These are phyloP conservation scores for Bufo gargarizans DNA, from an alignment of 2,113 vertebrate genomes.

Conservation along the genomic window DNA sequence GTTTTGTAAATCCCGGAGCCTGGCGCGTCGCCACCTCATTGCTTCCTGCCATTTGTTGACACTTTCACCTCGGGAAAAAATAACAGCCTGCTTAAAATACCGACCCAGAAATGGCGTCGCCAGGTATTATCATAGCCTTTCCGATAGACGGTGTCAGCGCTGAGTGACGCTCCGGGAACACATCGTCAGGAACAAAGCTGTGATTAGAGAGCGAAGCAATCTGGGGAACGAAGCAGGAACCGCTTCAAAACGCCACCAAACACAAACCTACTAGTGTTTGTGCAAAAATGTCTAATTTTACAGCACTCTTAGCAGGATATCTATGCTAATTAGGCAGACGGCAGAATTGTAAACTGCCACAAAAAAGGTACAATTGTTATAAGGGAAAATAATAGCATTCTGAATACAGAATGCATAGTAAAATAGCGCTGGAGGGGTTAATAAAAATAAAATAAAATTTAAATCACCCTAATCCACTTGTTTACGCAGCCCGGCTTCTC, in stretches of 20 bases:
- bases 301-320: too few relatives aligned
- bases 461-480: too few relatives aligned
- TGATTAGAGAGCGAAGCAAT: conserved; percentile 39
- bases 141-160: conserved; percentile 11
- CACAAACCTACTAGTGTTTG: too few relatives aligned
- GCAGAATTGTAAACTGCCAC: too few relatives aligned
- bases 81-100: conserved; percentile 53
- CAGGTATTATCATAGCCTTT: conserved; percentile 53
- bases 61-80: conserved; percentile 46
- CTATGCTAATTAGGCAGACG: too few relatives aligned
- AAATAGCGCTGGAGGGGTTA: too few relatives aligned
- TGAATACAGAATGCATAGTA: too few relatives aligned
- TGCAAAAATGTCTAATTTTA: too few relatives aligned
- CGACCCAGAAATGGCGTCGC: conserved; percentile 16
- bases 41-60: conserved; percentile 34
- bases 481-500: too few relatives aligned
- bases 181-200: conserved; percentile 43
- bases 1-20: conserved; percentile 21
- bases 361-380: too few relatives aligned
- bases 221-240: conserved; percentile 23
- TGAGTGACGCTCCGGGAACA: conserved; percentile 38
- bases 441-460: too few relatives aligned
- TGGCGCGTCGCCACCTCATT: conserved; percentile 38
- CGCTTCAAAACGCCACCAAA: conserved; percentile 2
- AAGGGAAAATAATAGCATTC: too few relatives aligned